Base-by-base conservation (phyloP, 2,888 invertebrate species). In the Gisinianus flammeolus region DNA sequence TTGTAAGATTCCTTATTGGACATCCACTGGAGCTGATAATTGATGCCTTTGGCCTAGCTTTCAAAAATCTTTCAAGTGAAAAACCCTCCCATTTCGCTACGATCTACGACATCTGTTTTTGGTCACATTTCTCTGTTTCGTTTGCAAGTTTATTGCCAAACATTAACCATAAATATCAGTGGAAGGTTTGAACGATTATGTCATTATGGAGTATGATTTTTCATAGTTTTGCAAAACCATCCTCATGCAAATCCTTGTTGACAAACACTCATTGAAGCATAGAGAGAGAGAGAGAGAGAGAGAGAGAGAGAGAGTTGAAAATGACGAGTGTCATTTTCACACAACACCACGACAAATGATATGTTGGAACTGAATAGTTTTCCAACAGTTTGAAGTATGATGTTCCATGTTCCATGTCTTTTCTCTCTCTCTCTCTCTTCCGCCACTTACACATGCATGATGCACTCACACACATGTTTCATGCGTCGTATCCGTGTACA, bases 251-350 rank as follows among this genome's bases (percentile, higher is more conserved):
- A 44, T 44, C 8, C 8, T 10, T 44, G 44, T 6, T 44, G 8
- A 10, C 6, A 10, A 16, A 28, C 24, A 64, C 5, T 64, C 64
- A 26, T 26, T 26, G 64, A 64, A 5, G 28, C 12, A 28, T 26
- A 64, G 24, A 64, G 4, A 64, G 6, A 22, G 44, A 19, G 6
- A 54, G 24, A 54, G 26, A 70, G 52, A 54, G 52, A 26, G 54
- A 54, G 54, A 26, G 54, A 70, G 70, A 44, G 70, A 52, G 70
- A 54, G 54, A 54, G 52, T 26, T 52, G 26, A 70, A 70, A 70
- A 54, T 70, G 70, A 70, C 70, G 70, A 70, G 70, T 70, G 70
- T 70, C 70, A 28, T 44, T 70, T 70, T 70, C 70, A 69, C 24
- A 35, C 8, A 4, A 19, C 16, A 35, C 26, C 62, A 12, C 10